phyloP scores from a whole-genome alignment of 2,888 invertebrate species.

The Caenorhabditis sp. region DNA sequence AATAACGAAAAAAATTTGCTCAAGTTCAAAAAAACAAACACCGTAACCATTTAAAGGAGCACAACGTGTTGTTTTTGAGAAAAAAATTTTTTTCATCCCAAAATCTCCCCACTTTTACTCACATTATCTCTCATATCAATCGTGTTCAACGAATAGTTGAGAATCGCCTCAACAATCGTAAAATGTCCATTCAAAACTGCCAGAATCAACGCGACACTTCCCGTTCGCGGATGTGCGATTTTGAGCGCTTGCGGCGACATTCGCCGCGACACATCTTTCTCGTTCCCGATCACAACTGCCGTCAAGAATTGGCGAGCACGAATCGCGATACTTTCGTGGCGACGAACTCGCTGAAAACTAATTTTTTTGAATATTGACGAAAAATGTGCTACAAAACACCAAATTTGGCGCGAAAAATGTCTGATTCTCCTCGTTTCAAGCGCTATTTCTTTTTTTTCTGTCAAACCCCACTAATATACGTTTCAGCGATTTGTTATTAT shows the following conservation, averaged over 20 bases:
- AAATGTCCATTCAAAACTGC: slow-evolving; percentile 56
- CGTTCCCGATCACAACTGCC: slow-evolving; percentile 41
- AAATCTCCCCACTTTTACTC: too few species aligned
- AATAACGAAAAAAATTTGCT: too few species aligned
- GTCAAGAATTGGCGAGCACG: slow-evolving; percentile 43
- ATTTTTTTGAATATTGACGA: neutral
- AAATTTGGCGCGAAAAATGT: neutral
- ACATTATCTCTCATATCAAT: slow-evolving; percentile 40
- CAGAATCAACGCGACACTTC: slow-evolving; percentile 56
- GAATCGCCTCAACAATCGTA: slow-evolving; percentile 48
- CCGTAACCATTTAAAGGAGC: neutral
- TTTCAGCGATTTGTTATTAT: too few species aligned
- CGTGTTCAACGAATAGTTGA: slow-evolving; percentile 34
- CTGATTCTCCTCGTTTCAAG: too few species aligned
- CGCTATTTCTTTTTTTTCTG: too few species aligned
- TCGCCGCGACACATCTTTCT: slow-evolving; percentile 31
- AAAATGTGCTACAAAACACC: neutral
- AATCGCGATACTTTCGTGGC: slow-evolving; percentile 28
- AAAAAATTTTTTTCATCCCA: too few species aligned
- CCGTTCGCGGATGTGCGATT: slow-evolving; percentile 58
- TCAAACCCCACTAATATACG: too few species aligned
- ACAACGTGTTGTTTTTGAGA: neutral
- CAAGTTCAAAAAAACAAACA: too few species aligned
- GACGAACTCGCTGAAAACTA: slow-evolving; percentile 13
- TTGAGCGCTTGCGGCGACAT: slow-evolving; percentile 40